These are phyloP conservation scores for Oxyura jamaicensis DNA, from an alignment of 2,113 vertebrate genomes.

Conservation along the genomic window DNA sequence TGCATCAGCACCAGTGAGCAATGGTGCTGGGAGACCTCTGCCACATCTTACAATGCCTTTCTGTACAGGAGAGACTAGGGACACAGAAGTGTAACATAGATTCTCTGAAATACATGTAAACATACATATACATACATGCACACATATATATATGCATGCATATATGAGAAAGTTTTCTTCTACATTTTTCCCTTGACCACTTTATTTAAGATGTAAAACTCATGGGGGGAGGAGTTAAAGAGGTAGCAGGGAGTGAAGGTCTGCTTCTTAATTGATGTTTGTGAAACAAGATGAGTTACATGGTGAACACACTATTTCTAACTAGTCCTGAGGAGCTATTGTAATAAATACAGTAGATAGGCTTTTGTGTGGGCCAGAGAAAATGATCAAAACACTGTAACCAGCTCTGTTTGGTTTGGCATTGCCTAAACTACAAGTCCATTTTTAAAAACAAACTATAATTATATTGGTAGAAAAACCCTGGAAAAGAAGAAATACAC, in stretches of 20 bases:
- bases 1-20: fast-evolving
- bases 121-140: not conserved
- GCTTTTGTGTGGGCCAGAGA: not conserved
- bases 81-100: not conserved
- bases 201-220: not conserved
- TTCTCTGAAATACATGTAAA: not conserved
- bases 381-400: not conserved
- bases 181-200: not conserved
- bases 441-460: slow-evolving; percentile 21
- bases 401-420: slow-evolving; percentile 42
- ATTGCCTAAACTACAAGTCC: not conserved
- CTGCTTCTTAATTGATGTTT: not conserved
- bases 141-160: fast-evolving
- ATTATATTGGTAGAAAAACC: slow-evolving; percentile 1
- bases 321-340: not conserved
- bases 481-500: not conserved
- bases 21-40: fast-evolving
- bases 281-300: not conserved
- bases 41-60: fast-evolving
- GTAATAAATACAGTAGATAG: not conserved
- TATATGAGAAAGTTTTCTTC: not conserved
- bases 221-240: not conserved
- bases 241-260: fast-evolving
- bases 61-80: not conserved
- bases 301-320: not conserved